Evolutionary conservation across 2,797 vertebrate species (phyloP), one percentile per base, ranked within the genome.

Genomic region (Enteromius viviparus): DNA sequence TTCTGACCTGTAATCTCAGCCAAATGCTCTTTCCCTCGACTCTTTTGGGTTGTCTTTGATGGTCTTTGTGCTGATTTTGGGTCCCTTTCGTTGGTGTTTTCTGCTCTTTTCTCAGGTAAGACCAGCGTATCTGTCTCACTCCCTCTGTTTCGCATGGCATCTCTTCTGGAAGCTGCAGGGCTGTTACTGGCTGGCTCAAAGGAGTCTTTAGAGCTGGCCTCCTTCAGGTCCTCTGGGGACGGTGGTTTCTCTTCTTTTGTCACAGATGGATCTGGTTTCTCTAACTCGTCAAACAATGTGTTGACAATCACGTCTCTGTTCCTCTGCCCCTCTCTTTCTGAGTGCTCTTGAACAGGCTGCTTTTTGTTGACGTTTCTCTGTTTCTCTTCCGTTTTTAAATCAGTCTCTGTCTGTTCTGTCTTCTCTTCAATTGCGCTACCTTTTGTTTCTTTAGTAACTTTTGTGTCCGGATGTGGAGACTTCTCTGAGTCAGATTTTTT

Each of bases 281-380:
- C n/a, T 66, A 45, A 66, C 26, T 81, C 69, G 10, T 12, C 55
- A 72, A 72, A 72, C 69, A 64, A 72, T 68, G 47, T 65, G 47
- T 75, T 82, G 32, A 83, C 81, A 83, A 83, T 83, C 21, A 42
- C 12, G 53, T 70, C 81, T 77, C 81, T 83, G 81, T 83, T 70
- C 65, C 9, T 49, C 64, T 15, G 14, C 3, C 23, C 29, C 32
- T 76, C 37, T 60, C 14, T 12, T 53, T 65, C 69, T 19, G 29
- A 81, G 66, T 69, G 89, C 88, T 4, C 60, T 78, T 21, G 71
- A 86, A 70, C 83, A 17, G 34, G 76, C 10, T 11, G 60, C 1
- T 85, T 91, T 91, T 29, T 89, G 62, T 26, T 58, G 45, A 17
- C 11, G 26, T 53, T 65, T 65, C 62, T 40, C 14, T 10, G 15